Base-by-base conservation (phyloP, 2,888 invertebrate species). In the Thymelicus acteon region DNA sequence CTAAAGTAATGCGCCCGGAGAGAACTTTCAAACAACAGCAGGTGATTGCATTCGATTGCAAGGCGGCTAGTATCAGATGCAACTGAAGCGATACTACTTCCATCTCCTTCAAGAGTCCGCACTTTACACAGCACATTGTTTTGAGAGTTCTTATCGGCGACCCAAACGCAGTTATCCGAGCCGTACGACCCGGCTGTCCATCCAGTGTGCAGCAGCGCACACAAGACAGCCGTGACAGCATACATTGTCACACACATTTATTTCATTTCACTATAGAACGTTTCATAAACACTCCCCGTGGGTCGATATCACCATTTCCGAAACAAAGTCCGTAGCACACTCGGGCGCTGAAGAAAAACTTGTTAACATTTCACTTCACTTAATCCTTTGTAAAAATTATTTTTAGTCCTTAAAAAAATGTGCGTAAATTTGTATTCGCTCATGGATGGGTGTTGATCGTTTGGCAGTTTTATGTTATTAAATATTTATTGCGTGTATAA, bases 11-110 rank as follows among this genome's bases (percentile, higher is more conserved):
- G 96, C 10, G 95, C 94, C 71, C 96, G 94, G 74, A 98, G 90
- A 72, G 96, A 95, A 91, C 97, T 97, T 92, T 97, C 97, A 83
- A 96, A 96, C 72, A 97, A 94, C 79, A 97, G 94, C 74, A 96
- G 95, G 82, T 96, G 96, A 87, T 96, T 96, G 91, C 98, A 98
- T 81, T 96, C 95, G 76, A 98, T 95, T 76, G 95, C 95, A 75
- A 98, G 92, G 75, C 95, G 95, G 76, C 95, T 95, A 58, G 97
- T 96, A 84, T 97, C 97, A 57, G 96, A 80, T 67, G 94, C 87
- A 72, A 95, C 90, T 75, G 95, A 89, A 76, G 94, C 93, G 76
- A 96, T 94, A 80, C 96, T 96, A 78, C 95, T 94, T 62, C 95
- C 95, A 75, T 95, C 95, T 69, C 95, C 95, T 76, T 97, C 97